phyloP scores from a whole-genome alignment of 2,797 vertebrate genomes.

The Danio jaintianensis region DNA sequence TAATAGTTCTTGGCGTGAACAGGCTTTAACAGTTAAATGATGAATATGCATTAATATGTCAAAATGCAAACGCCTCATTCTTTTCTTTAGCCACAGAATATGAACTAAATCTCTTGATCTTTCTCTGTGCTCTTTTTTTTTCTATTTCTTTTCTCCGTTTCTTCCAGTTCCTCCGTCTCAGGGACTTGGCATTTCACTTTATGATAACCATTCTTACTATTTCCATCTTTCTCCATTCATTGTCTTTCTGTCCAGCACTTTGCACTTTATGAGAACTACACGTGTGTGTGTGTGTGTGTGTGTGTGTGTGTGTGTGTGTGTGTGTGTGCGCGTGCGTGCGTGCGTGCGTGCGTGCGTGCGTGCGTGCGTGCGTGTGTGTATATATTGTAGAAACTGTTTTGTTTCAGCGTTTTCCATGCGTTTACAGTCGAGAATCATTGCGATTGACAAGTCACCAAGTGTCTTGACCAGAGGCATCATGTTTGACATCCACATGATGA shows the following conservation, averaged over 20 bases:
- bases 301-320: no score
- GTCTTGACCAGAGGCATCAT: conserved; percentile 60
- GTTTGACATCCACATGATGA: conserved; percentile 53
- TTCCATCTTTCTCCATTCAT: conserved; percentile 77
- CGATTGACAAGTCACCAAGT: conserved; percentile 56
- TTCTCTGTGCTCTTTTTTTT: conserved; percentile 28
- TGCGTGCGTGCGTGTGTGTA: no score
- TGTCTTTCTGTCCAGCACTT: conserved; percentile 74
- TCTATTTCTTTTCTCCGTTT: conserved; percentile 41
- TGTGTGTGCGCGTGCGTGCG: no score
- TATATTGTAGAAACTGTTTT: conserved; percentile 58
- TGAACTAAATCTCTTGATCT: conserved; percentile 45
- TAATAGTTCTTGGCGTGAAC: no score
- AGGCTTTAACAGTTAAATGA: background rate
- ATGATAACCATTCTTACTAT: conserved; percentile 94
- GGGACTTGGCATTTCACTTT: conserved; percentile 99
- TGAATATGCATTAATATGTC: background rate
- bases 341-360: no score
- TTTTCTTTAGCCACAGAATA: background rate
- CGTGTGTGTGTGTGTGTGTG: no score
- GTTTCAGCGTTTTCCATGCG: conserved; percentile 44
- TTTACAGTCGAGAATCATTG: conserved; percentile 49
- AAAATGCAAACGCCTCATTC: conserved; percentile 20
- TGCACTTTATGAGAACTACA: conserved; percentile 78
- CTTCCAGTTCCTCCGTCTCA: conserved; percentile 89